Base-by-base conservation (phyloP, 2,888 invertebrate species). In the Brachyopa scutellaris region DNA sequence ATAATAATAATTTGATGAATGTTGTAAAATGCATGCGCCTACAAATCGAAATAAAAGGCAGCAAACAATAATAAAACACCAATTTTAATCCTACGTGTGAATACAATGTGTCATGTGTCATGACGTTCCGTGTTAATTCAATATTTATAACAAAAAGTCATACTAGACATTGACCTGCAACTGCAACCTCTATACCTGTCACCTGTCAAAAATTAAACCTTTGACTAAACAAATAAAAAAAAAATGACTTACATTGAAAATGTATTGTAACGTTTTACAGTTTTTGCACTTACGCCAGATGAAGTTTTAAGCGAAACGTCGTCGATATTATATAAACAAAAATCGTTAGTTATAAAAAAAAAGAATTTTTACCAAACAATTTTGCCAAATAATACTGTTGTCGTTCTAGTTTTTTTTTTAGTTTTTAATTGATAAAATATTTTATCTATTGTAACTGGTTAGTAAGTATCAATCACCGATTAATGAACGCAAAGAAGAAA, bases 381-480 rank as follows among this genome's bases (percentile, higher is more conserved):
- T 77, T 77, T 77, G 77, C 70, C 70, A 77, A 77, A 77, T 77
- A 62, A 40, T 77, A 62, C 61, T 70, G 77, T 77, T 77, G 70
- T 62, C 31, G 40, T 62, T 77, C 45, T 61, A 67, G 33, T 59
- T 59, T 70, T 49, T 36, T 77, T 77, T 77, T 62, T 55, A 62
- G 57, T 74, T 66, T 74, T 47, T 62, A n/a, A 66, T 36, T 55
- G 51, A 74, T 73, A 51, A 49, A 40, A 33, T 59, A 29, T 53
- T 53, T 70, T 77, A 70, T 62, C 53, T 69, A 55, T 69, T 74
- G 31, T 77, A 77, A 62, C 62, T 70, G 70, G 53, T 77, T 62
- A 69, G 62, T 61, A 59, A 53, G 70, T 70, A 77, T 77, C 61
- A 62, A 77, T 77, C 77, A 77, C 77, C 77, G 70, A 77, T 77